Evolutionary conservation across 2,888 invertebrate species (phyloP).

Genomic region (Kuschelorhynchus macadamiae): DNA sequence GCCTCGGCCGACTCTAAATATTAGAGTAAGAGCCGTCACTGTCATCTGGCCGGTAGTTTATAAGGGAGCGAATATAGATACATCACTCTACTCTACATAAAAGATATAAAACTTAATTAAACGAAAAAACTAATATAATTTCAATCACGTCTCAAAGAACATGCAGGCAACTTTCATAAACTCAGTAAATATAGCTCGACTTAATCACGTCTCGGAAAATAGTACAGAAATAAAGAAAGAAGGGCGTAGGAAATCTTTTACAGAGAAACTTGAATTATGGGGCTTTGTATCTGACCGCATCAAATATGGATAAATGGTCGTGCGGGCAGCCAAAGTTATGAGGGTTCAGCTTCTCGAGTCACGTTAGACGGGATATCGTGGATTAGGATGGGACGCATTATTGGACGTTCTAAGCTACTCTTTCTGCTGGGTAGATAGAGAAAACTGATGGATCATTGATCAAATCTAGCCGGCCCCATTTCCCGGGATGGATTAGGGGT

Average conservation of each 20-base stretch:
- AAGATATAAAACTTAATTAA: no score
- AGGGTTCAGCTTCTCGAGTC: conserved; percentile 46
- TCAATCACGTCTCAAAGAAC: no score
- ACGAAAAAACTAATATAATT: background rate
- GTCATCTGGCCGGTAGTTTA: no score
- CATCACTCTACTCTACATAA: no score
- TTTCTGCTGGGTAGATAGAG: conserved; percentile 32
- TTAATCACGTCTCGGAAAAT: conserved; percentile 24
- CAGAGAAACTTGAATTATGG: conserved; percentile 43
- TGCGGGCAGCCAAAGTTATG: conserved; percentile 48
- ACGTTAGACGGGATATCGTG: conserved; percentile 46
- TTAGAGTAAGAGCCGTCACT: no score
- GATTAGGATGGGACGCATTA: conserved; percentile 44
- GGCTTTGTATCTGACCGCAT: conserved; percentile 50
- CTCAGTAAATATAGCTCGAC: conserved; percentile 1
- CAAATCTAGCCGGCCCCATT: conserved; percentile 19
- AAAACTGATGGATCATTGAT: conserved; percentile 42
- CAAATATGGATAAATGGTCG: conserved; percentile 49
- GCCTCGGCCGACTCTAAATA: no score
- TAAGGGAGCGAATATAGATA: no score
- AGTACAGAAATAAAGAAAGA: conserved; percentile 25
- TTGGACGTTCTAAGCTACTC: conserved; percentile 47
- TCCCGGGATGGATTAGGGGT: conserved; percentile 10
- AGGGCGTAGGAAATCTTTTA: conserved; percentile 38
- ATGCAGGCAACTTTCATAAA: no score